These are phyloP conservation scores for Lepus europaeus DNA, from an alignment of 2,113 vertebrate species.

Conservation along the genomic window DNA sequence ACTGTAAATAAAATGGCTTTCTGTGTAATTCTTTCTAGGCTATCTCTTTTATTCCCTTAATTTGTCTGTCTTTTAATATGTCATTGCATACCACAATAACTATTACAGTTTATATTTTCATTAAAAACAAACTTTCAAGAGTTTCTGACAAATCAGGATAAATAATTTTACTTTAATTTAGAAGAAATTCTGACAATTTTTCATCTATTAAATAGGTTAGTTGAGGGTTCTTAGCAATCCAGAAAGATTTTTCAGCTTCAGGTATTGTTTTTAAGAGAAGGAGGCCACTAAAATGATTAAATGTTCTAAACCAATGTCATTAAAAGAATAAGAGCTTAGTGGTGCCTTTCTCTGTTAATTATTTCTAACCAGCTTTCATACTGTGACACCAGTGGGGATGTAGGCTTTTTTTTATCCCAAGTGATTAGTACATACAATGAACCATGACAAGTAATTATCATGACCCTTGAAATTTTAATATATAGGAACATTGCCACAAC, in stretches of 20 bases:
- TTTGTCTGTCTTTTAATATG: neutral
- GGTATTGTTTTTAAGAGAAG: neutral
- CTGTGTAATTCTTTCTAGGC: neutral
- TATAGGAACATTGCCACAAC: neutral
- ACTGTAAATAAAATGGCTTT: neutral
- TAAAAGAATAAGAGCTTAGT: constrained; percentile 16
- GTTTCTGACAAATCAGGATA: neutral
- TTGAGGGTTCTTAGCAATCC: neutral
- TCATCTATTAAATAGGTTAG: constrained; percentile 8
- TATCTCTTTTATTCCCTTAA: neutral
- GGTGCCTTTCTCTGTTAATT: neutral
- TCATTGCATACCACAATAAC: neutral
- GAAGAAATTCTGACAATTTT: constrained; percentile 37
- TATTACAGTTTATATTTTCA: constrained; percentile 36
- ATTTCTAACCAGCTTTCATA: neutral
- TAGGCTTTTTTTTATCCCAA: constrained; percentile 30
- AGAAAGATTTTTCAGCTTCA: neutral
- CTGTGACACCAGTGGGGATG: neutral
- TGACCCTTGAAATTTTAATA: constrained; percentile 58
- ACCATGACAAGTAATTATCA: constrained; percentile 37
- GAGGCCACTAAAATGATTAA: neutral
- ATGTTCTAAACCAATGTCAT: neutral
- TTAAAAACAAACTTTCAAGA: constrained; percentile 29
- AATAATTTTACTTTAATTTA: constrained; percentile 4
- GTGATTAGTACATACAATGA: constrained; percentile 24